A percentile compares a stretch with the other conserved stretches of the same genome.
Evolutionary conservation across 2,797 vertebrate genomes (phyloP).

Genomic region (Rallus crepitans): DNA sequence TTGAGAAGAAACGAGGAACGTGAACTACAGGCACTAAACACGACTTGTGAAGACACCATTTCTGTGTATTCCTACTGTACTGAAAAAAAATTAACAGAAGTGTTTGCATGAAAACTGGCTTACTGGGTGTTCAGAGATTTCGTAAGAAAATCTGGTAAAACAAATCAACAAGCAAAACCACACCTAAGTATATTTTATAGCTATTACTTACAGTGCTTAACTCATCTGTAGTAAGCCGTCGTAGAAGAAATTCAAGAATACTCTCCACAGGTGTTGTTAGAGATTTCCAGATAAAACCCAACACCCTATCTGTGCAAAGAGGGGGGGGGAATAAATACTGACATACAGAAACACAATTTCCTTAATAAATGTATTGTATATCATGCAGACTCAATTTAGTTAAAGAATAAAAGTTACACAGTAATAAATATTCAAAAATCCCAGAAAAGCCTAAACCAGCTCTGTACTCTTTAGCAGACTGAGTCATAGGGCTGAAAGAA

Average conservation of each 20-base stretch:
- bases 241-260: conserved; percentile 86
- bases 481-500: neutral
- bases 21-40: neutral
- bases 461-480: neutral
- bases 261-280: conserved; percentile 78
- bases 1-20: neutral
- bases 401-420: neutral
- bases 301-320: conserved; percentile 79
- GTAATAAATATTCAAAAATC: neutral
- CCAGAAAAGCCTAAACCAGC: neutral
- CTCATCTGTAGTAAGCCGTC: conserved; percentile 84
- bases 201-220: conserved; percentile 82
- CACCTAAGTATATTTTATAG: neutral
- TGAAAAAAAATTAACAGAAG: neutral
- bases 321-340: neutral
- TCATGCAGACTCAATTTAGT: neutral
- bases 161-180: neutral
- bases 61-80: neutral
- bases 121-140: neutral
- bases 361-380: neutral
- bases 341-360: neutral
- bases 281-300: conserved; percentile 71
- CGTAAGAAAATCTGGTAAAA: neutral
- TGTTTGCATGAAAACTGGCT: neutral
- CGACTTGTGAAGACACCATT: neutral